Percentiles rank a stretch among this genome's conserved stretches.
Evolutionary conservation across 2,797 vertebrate species (phyloP).

Genomic region (Alauda arvensis): DNA sequence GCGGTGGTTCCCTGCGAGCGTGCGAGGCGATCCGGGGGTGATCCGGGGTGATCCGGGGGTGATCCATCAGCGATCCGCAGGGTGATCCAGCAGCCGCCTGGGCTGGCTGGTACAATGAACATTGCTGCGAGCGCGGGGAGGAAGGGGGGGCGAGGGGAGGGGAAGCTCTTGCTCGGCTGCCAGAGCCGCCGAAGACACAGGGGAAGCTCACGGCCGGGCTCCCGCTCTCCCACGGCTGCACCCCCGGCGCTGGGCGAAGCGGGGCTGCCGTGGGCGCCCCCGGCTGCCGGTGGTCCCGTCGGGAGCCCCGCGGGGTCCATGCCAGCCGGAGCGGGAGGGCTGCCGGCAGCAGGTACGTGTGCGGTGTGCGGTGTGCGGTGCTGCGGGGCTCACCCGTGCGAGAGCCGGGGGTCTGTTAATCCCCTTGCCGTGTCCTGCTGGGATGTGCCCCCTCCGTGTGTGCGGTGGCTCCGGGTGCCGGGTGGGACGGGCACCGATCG

Average conservation of each 20-base stretch:
- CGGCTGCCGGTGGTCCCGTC: neutral
- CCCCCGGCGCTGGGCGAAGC: neutral
- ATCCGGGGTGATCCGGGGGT: too few relatives aligned
- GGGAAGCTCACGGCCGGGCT: neutral
- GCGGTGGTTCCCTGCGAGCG: neutral
- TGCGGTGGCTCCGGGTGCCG: neutral
- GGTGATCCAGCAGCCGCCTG: neutral
- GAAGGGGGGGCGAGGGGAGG: constrained; percentile 46
- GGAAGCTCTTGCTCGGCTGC: constrained; percentile 35
- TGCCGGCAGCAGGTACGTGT: neutral
- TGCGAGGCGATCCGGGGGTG: neutral
- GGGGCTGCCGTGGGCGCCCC: neutral
- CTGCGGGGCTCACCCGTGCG: neutral
- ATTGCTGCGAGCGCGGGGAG: constrained; percentile 15
- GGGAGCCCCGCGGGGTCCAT: neutral
- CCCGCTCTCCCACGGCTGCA: neutral
- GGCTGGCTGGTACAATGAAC: constrained; percentile 3
- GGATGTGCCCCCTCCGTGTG: neutral
- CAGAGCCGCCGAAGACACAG: neutral
- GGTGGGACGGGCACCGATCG: neutral
- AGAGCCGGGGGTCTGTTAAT: neutral
- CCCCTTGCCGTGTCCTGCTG: neutral
- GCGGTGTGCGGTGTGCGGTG: neutral
- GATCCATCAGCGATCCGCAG: neutral
- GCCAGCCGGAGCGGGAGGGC: neutral